phyloP scores from a whole-genome alignment of 2,888 invertebrate species.

The Acanthacorydalis orientalis region DNA sequence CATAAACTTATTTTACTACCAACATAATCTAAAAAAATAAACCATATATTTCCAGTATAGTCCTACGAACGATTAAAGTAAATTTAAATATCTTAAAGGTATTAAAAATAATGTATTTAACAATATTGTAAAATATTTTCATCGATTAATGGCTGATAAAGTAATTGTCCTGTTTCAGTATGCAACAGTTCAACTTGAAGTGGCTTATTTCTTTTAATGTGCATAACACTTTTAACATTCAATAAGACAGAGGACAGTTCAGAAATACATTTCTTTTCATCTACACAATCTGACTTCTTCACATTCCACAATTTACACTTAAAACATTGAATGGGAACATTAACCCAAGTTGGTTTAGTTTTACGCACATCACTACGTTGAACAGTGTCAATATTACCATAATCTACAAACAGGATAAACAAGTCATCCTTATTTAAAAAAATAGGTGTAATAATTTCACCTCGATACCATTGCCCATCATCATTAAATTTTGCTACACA shows the following conservation, averaged over 20 bases:
- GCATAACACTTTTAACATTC: background rate
- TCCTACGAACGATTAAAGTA: too few species aligned
- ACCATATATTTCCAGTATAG: too few species aligned
- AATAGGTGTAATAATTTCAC: slow-evolving; percentile 36
- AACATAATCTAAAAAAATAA: too few species aligned
- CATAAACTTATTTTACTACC: too few species aligned
- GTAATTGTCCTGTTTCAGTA: background rate
- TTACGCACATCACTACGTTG: slow-evolving; percentile 28
- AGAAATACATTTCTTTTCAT: background rate
- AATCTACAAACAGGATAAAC: slow-evolving; percentile 57
- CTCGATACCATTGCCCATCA: slow-evolving; percentile 58
- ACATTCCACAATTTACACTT: background rate
- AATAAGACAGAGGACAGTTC: background rate
- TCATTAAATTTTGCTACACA: slow-evolving; percentile 45
- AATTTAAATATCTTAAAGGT: too few species aligned
- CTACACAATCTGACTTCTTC: background rate
- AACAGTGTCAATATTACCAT: slow-evolving; percentile 45
- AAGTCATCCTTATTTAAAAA: slow-evolving; percentile 24
- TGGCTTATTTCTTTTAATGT: background rate
- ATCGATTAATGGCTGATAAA: slow-evolving; percentile 2
- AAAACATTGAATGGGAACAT: slow-evolving; percentile 28
- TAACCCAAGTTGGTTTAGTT: slow-evolving; percentile 31
- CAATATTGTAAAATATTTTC: background rate
- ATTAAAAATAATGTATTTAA: too few species aligned
- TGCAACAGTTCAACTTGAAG: background rate